These are phyloP conservation scores for Balaenoptera acutorostrata DNA, from an alignment of 2,113 vertebrate genomes.

Conservation along the genomic window DNA sequence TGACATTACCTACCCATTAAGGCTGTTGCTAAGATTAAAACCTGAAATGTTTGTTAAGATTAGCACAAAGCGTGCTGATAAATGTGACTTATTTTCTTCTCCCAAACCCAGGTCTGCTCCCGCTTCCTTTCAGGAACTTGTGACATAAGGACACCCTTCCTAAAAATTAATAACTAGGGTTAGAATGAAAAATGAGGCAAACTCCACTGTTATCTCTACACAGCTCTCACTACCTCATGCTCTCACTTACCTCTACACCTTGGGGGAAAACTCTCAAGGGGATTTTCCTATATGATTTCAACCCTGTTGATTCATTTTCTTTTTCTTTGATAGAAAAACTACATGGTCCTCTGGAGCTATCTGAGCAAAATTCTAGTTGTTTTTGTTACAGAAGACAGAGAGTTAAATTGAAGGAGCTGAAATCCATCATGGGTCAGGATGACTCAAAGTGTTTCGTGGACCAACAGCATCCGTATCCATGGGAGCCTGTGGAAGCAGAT, in stretches of 20 bases:
- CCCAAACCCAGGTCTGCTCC: not conserved
- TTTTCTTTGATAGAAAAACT: not conserved
- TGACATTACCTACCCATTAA: not conserved
- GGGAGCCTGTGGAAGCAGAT: not conserved
- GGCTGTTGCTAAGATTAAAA: not conserved
- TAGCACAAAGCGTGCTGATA: not conserved
- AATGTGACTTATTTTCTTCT: not conserved
- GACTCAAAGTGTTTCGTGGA: not conserved
- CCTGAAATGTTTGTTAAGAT: not conserved
- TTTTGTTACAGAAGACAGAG: not conserved
- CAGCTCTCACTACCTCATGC: not conserved
- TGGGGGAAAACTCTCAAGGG: not conserved
- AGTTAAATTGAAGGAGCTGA: not conserved
- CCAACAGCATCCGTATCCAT: not conserved
- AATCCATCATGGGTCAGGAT: not conserved
- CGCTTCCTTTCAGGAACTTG: not conserved
- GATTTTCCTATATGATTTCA: not conserved
- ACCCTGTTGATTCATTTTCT: not conserved
- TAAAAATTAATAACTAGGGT: not conserved
- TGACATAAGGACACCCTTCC: not conserved
- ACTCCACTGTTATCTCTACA: too few species aligned
- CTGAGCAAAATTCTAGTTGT: not conserved
- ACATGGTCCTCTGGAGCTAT: not conserved
- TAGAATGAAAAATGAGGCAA: not conserved
- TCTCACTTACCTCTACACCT: not conserved